Evolutionary conservation across 2,888 invertebrate species (phyloP), one percentile per base, ranked within the genome.

Genomic region (Yponomeuta cagnagella): DNA sequence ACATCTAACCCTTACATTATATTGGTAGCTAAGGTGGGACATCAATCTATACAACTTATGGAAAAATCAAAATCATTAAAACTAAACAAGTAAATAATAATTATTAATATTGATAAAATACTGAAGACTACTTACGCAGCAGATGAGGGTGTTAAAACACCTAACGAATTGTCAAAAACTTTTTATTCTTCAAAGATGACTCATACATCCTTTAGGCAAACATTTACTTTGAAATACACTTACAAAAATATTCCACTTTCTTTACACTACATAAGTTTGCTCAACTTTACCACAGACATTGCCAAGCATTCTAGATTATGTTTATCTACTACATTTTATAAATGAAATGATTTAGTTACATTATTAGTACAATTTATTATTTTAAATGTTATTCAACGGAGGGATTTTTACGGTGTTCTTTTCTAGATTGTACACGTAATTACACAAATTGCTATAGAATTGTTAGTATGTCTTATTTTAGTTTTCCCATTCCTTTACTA

Each of bases 201-300:
- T 58, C 52, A 58, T 15, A 58, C 43, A 43, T 43, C 43, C 6
- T 15, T 64, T 64, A 64, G 30, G 64, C 64, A 37, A 58, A 67
- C 52, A 68, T 48, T 68, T 52, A 15, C 79, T 15, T 77, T 82
- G 81, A 83, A 70, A 85, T 85, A 79, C 77, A 82, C 89, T 90
- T 91, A 92, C 89, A 92, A 92, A 92, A 92, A 91, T 92, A 92
- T 90, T 88, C 77, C 83, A 84, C 78, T 89, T 89, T 87, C 84
- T 89, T 87, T 87, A 88, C 84, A 86, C 84, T 58, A 37, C 15
- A 70, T 43, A 8, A 63, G 83, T 83, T 78, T 82, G 84, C 83
- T 82, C 83, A 84, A 83, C 79, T 84, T 79, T 78, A 84, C 85
- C 87, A 89, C 88, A 86, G 89, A 85, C 79, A 84, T 79, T 78